Conservation (phyloP, 2,797 vertebrate genomes). For the Artibeus jamaicensis region DNA sequence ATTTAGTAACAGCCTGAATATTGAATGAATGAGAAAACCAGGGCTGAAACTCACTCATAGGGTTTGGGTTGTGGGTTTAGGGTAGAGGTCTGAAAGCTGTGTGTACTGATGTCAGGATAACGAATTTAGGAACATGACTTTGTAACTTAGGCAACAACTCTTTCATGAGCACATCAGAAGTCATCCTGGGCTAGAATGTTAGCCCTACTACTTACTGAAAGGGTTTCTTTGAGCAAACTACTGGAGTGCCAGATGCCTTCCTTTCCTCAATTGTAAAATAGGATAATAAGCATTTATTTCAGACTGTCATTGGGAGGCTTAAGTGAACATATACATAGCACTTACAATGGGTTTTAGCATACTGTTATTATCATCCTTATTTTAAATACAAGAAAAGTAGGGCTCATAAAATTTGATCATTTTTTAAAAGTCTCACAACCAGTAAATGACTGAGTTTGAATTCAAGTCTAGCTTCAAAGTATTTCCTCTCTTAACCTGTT, state of each 20-base stretch:
- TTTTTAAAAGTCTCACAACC: not conserved
- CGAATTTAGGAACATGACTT: not conserved
- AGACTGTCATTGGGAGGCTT: not conserved
- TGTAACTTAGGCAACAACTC: not conserved
- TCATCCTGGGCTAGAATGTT: not conserved
- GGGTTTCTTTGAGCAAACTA: not conserved
- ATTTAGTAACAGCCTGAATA: not conserved
- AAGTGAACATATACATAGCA: not conserved
- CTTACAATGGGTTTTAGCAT: not conserved
- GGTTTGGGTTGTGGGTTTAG: rapidly evolving
- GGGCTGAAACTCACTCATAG: not conserved
- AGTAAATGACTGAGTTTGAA: not conserved
- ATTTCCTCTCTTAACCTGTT: not conserved
- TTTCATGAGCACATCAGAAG: not conserved
- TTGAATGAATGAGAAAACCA: not conserved
- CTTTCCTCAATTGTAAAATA: not conserved
- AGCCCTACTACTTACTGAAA: not conserved
- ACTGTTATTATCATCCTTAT: not conserved
- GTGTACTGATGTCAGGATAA: not conserved
- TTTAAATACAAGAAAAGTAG: not conserved
- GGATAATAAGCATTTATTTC: not conserved
- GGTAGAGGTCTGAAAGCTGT: too few relatives aligned
- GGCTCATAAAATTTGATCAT: not conserved
- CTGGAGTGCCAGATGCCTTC: not conserved
- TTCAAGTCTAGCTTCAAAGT: not conserved